Evolutionary conservation across 2,888 invertebrate genomes (phyloP).

Genomic region (Scaptomyza caliginosa): DNA sequence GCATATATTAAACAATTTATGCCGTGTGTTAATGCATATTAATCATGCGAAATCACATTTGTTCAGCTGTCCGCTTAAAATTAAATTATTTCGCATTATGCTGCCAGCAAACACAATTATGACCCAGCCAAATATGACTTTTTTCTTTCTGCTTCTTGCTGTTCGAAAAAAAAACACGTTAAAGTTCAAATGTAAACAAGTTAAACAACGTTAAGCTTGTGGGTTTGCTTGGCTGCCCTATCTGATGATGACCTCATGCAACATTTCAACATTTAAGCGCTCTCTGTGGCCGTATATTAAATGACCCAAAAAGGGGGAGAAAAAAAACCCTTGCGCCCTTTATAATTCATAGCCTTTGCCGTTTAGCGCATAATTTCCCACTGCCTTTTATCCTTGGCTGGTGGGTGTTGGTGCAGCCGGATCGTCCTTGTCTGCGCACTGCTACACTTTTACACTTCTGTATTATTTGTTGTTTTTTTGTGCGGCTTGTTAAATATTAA

Average conservation of each 20-base stretch:
- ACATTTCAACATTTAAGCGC: constrained; percentile 18
- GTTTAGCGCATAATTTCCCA: constrained; percentile 53
- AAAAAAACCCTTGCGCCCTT: constrained; percentile 19
- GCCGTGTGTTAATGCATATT: constrained; percentile 16
- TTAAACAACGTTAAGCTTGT: not conserved
- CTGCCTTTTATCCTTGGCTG: constrained; percentile 30
- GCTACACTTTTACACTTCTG: constrained; percentile 61
- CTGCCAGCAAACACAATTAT: constrained; percentile 24
- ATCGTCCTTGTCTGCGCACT: constrained; percentile 16
- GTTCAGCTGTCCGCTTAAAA: not conserved
- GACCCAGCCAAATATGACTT: not conserved
- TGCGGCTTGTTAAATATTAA: constrained; percentile 74
- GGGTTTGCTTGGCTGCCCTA: not conserved
- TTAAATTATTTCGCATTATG: constrained; percentile 12
- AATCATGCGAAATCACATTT: not conserved
- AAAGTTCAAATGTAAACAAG: constrained; percentile 8
- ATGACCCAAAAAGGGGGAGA: not conserved
- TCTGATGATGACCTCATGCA: constrained; percentile 1
- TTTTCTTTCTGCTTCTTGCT: not conserved
- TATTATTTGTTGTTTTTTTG: too few relatives aligned
- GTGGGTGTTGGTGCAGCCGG: constrained; percentile 11
- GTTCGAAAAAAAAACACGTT: not conserved
- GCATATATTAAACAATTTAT: constrained; percentile 6
- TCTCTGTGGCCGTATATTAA: constrained; percentile 5
- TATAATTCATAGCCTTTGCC: constrained; percentile 15